Evolutionary conservation across 1,140 invertebrate species (phyloP).

Genomic region (Pseudobourletiella spinata): DNA sequence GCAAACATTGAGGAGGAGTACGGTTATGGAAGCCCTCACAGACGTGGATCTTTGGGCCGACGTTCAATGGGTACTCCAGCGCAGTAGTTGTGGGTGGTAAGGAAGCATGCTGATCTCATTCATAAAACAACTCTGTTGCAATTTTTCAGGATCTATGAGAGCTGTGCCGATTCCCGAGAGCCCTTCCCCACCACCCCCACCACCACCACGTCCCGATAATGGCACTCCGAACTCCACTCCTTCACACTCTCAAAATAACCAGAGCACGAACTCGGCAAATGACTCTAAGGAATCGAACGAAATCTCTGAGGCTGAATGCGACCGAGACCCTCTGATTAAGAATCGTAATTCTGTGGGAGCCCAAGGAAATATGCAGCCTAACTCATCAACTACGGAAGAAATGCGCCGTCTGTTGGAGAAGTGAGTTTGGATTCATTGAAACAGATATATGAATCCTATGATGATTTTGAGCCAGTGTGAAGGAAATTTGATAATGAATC

Average conservation of each 20-base stretch:
- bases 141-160: conserved; percentile 51
- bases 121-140: too few species aligned
- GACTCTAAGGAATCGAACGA: conserved; percentile 87
- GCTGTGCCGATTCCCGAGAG: conserved; percentile 56
- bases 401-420: conserved; percentile 92
- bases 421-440: conserved; percentile 52
- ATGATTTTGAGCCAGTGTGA: too few species aligned
- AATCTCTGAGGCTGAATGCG: conserved; percentile 85
- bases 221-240: conserved; percentile 48
- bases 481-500: too few species aligned
- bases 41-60: conserved; percentile 63
- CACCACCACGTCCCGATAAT: conserved; percentile 45
- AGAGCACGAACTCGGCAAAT: conserved; percentile 59
- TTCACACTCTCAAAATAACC: conserved; percentile 50
- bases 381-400: conserved; percentile 69
- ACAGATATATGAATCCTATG: neutral
- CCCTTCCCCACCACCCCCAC: conserved; percentile 54
- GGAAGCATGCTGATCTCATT: too few species aligned
- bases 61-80: conserved; percentile 50
- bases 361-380: conserved; percentile 45
- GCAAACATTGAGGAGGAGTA: conserved; percentile 81
- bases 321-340: conserved; percentile 42
- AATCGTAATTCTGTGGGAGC: conserved; percentile 32
- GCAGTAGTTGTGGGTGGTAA: neutral
- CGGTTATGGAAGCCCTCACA: conserved; percentile 74